These are phyloP conservation scores for Mohoua ochrocephala DNA, from an alignment of 2,113 vertebrate species.

Conservation along the genomic window DNA sequence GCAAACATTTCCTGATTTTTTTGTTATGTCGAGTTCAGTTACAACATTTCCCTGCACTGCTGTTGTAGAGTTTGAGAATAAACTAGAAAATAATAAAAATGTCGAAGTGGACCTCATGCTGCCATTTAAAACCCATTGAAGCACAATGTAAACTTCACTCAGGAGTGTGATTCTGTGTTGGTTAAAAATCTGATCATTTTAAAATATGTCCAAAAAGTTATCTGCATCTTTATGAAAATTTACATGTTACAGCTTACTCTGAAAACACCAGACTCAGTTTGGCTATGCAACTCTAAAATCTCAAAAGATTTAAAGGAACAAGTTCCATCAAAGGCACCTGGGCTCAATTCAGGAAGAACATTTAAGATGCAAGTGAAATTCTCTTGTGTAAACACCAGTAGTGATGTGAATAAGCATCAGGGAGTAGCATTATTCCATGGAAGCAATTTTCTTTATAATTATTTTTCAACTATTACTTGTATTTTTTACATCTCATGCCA, in stretches of 20 bases:
- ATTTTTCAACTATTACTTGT: background rate
- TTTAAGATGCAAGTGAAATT: background rate
- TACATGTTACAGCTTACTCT: background rate
- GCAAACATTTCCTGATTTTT: conserved; percentile 27
- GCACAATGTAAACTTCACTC: background rate
- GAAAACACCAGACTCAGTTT: background rate
- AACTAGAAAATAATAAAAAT: background rate
- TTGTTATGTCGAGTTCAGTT: background rate
- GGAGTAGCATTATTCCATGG: background rate
- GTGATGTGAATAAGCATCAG: background rate
- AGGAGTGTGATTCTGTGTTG: background rate
- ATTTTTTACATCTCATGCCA: background rate
- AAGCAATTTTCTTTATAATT: background rate
- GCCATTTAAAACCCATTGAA: background rate
- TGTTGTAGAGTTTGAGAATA: background rate
- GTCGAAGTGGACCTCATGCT: background rate
- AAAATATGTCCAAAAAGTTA: background rate
- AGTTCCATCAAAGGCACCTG: background rate
- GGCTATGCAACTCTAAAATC: background rate
- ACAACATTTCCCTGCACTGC: background rate
- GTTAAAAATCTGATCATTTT: background rate
- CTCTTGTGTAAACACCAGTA: background rate
- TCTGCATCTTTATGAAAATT: background rate
- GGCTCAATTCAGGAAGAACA: background rate
- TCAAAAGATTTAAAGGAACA: background rate